Conservation (phyloP, 1,140 invertebrate genomes). For the Dreissena polymorpha region DNA sequence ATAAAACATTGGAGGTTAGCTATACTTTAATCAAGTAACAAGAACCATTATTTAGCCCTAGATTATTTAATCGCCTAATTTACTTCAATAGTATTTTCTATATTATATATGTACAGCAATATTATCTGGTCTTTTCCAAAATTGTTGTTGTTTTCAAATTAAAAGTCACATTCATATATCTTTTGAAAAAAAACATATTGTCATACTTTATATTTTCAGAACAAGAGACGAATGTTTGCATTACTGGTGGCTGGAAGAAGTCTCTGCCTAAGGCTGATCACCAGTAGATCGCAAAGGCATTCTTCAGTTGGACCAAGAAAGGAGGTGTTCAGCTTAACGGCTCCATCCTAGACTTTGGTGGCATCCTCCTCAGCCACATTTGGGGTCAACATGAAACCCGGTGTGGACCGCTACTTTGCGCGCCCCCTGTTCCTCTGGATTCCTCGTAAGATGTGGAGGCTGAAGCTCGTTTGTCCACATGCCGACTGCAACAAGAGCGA, state of each 20-base stretch:
- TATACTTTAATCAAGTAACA: too few relatives aligned
- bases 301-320: not conserved
- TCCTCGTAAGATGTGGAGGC: not conserved
- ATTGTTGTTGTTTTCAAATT: too few relatives aligned
- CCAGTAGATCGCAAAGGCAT: constrained; percentile 5
- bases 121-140: too few relatives aligned
- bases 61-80: too few relatives aligned
- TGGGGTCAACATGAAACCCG: not conserved
- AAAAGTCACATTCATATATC: too few relatives aligned
- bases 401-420: constrained; percentile 7
- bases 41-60: too few relatives aligned
- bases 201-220: too few relatives aligned
- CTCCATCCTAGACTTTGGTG: not conserved
- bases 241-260: not conserved
- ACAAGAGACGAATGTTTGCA: too few relatives aligned
- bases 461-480: not conserved
- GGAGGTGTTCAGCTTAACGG: not conserved
- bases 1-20: too few relatives aligned
- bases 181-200: too few relatives aligned
- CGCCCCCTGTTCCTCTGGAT: constrained; percentile 22
- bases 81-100: too few relatives aligned
- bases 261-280: not conserved
- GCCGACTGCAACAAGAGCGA: not conserved
- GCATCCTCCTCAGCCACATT: not conserved
- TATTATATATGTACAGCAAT: too few relatives aligned